phyloP scores from a whole-genome alignment of 2,888 invertebrate genomes.

The Cybosia mesomella region DNA sequence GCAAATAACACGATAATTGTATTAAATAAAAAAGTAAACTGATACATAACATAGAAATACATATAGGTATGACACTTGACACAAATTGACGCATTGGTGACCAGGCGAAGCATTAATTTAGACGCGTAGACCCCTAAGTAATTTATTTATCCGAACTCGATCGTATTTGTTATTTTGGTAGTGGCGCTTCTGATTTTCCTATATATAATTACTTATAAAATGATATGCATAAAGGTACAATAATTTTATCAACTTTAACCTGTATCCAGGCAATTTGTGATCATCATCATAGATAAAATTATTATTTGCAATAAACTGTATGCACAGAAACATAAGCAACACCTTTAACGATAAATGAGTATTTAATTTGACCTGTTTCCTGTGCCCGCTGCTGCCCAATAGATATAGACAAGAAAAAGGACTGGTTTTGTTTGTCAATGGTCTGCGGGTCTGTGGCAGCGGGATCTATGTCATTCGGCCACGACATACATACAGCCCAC shows the following conservation, averaged over 20 bases:
- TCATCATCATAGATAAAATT: no score
- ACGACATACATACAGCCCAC: constrained; percentile 76
- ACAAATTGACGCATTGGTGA: no score
- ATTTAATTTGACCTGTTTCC: background rate
- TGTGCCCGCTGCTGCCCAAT: background rate
- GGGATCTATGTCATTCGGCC: constrained; percentile 83
- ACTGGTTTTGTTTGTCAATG: constrained; percentile 70
- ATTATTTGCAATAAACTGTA: background rate
- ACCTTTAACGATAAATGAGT: background rate
- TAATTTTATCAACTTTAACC: no score
- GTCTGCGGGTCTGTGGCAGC: constrained; percentile 63
- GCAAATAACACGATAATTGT: background rate
- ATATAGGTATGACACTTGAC: no score
- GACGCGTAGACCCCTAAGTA: no score
- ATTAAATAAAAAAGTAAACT: background rate
- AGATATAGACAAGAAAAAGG: constrained; percentile 60
- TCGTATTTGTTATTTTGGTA: background rate
- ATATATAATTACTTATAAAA: background rate
- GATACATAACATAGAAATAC: background rate
- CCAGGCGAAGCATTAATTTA: no score
- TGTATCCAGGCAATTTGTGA: no score
- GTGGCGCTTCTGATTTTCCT: background rate
- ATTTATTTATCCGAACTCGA: no score
- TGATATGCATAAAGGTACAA: no score
- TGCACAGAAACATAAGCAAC: background rate